Evolutionary conservation across 2,888 invertebrate species (phyloP).

Genomic region (Sacculina carcini): DNA sequence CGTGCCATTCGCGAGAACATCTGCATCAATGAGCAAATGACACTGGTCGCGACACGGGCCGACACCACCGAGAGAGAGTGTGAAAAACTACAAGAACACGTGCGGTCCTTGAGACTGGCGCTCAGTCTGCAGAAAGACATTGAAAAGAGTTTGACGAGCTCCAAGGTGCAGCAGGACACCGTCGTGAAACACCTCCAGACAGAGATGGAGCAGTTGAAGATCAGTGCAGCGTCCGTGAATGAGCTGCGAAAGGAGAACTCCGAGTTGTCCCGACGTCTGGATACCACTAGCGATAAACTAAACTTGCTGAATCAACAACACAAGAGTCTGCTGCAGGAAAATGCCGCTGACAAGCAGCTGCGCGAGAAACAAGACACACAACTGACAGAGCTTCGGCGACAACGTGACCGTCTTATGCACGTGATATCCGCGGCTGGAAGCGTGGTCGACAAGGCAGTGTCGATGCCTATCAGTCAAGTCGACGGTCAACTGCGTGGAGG

Average conservation of each 20-base stretch:
- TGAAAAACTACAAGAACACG: background rate
- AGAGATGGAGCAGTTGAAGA: background rate
- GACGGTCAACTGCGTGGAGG: background rate
- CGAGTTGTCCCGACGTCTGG: too few species aligned
- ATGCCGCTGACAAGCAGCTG: background rate
- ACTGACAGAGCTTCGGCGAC: background rate
- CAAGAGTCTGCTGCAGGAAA: background rate
- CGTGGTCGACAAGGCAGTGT: background rate
- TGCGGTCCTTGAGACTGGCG: background rate
- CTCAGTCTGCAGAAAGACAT: background rate
- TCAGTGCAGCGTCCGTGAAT: background rate
- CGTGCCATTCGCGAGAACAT: constrained; percentile 1
- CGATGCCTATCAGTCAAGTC: background rate
- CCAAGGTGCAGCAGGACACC: background rate
- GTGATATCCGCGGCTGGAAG: background rate
- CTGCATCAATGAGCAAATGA: background rate
- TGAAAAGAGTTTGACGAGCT: background rate
- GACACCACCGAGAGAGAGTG: background rate
- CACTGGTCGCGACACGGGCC: background rate
- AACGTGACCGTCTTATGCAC: background rate
- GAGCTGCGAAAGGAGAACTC: background rate
- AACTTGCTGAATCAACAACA: background rate
- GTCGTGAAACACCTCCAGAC: too few species aligned
- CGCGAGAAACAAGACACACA: background rate
- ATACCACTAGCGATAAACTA: too few species aligned